Percentiles rank a stretch among this genome's conserved stretches.
phyloP scores from a whole-genome alignment of 2,113 vertebrate species.

The Zapornia atra region DNA sequence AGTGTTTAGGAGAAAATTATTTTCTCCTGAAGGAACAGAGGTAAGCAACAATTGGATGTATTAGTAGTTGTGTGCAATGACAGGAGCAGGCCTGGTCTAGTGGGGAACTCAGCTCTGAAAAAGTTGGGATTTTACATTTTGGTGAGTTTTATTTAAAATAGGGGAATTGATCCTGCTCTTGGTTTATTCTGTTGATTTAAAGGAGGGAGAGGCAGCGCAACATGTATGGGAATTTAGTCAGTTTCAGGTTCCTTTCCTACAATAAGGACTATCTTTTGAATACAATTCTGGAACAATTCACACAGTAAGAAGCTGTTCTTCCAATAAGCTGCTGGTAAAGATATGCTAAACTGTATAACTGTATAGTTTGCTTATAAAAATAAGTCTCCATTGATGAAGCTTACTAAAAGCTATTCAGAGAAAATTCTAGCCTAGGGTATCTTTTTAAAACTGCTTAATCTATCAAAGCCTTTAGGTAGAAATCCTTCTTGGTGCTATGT shows the following conservation, averaged over 20 bases:
- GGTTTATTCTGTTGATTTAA: background rate
- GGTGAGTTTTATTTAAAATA: background rate
- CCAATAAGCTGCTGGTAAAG: background rate
- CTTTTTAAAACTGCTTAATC: background rate
- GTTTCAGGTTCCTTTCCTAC: background rate
- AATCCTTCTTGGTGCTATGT: background rate
- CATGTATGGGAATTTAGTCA: background rate
- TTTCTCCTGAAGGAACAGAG: background rate
- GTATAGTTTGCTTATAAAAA: background rate
- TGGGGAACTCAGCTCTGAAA: background rate
- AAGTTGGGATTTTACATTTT: background rate
- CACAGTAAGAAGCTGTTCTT: background rate
- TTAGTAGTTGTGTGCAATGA: background rate
- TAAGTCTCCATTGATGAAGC: background rate
- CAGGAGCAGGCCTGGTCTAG: background rate
- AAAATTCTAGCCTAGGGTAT: background rate
- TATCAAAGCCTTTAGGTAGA: background rate
- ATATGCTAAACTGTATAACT: background rate
- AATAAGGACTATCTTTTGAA: background rate
- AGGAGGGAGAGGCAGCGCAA: background rate
- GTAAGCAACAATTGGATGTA: background rate
- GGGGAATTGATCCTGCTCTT: background rate
- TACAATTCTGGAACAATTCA: background rate
- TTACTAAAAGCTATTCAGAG: background rate
- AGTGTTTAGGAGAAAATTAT: background rate